Evolutionary conservation across 2,113 vertebrate species (phyloP).

Genomic region (Aphelocoma coerulescens): DNA sequence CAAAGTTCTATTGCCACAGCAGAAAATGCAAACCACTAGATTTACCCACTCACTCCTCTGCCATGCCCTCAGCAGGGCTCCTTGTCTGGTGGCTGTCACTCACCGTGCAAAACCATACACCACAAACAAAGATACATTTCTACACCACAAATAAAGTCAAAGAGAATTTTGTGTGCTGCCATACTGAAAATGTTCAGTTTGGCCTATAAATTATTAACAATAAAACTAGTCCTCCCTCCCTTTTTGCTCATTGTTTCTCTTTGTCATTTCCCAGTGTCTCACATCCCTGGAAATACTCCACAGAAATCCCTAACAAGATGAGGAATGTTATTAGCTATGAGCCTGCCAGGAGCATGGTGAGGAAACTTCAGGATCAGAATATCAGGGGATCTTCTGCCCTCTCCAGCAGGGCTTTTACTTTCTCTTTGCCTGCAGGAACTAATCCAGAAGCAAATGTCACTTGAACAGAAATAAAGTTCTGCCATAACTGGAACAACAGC

Average conservation of each 20-base stretch:
- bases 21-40: not conserved
- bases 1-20: not conserved
- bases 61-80: not conserved
- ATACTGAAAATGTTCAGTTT: not conserved
- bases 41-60: not conserved
- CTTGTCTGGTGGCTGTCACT: not conserved
- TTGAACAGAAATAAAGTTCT: constrained; percentile 23
- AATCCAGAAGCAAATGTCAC: constrained; percentile 17
- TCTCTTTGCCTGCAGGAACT: not conserved
- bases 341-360: not conserved
- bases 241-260: not conserved
- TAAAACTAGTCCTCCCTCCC: not conserved
- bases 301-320: not conserved
- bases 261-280: not conserved
- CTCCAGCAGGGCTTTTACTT: not conserved
- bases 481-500: not conserved
- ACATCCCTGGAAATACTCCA: not conserved
- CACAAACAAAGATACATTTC: not conserved
- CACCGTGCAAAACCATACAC: not conserved
- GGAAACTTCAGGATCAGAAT: not conserved
- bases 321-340: not conserved
- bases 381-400: not conserved
- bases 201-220: not conserved
- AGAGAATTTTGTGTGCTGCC: not conserved
- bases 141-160: not conserved